Evolutionary conservation across 2,797 vertebrate species (phyloP).

Genomic region (Chloroceryle inda): DNA sequence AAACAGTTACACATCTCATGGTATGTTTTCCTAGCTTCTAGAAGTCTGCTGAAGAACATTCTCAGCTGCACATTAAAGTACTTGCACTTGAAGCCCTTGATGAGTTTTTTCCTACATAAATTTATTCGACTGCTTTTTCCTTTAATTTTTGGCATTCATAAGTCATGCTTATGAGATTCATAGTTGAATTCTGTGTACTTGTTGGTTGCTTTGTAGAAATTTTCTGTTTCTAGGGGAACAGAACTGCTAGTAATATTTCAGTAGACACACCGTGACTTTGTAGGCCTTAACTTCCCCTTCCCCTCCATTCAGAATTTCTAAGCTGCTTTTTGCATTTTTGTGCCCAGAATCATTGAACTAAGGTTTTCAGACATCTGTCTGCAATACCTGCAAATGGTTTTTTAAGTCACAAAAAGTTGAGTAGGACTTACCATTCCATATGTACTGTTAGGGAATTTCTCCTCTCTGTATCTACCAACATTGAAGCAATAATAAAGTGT

Average conservation of each 20-base stretch:
- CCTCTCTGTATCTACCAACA: neutral
- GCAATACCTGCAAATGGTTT: neutral
- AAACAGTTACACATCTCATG: neutral
- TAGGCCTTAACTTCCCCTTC: fast-evolving
- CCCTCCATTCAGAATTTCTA: neutral
- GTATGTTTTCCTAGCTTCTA: neutral
- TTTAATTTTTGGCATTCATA: neutral
- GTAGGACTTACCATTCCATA: neutral
- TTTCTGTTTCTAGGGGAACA: neutral
- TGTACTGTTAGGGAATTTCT: neutral
- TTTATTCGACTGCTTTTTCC: neutral
- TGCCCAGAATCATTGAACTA: neutral
- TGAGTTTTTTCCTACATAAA: neutral
- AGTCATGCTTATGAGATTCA: neutral
- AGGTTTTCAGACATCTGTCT: neutral
- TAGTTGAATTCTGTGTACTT: neutral
- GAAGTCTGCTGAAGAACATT: neutral
- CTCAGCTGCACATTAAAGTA: neutral
- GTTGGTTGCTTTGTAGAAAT: neutral
- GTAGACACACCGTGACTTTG: fast-evolving
- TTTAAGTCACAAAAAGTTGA: neutral
- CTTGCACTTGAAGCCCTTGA: neutral
- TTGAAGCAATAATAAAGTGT: neutral
- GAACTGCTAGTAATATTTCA: neutral
- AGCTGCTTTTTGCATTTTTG: neutral